Percentiles rank a stretch among this genome's conserved stretches.
These are phyloP conservation scores for Adrianichthys oophorus DNA, from an alignment of 2,797 vertebrate genomes.

Conservation along the genomic window DNA sequence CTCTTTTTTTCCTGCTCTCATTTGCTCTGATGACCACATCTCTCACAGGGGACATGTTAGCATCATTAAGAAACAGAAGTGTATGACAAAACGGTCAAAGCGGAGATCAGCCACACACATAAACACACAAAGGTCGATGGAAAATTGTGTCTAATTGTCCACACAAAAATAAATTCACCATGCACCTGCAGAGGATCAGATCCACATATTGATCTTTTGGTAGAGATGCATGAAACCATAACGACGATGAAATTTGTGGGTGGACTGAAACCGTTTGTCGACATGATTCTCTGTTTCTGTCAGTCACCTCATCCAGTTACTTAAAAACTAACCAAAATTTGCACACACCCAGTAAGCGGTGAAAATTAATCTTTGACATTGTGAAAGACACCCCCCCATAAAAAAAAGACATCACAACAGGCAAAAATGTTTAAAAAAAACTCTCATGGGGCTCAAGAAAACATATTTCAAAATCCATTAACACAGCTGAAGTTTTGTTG, in stretches of 20 bases:
- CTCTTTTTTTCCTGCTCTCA: slow-evolving; percentile 15
- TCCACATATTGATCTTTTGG: neutral
- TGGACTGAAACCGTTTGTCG: neutral
- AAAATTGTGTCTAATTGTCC: too few species aligned
- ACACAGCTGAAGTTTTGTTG: too few species aligned
- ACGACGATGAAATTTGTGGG: neutral
- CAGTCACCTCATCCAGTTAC: too few species aligned
- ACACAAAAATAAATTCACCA: too few species aligned
- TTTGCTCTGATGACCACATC: slow-evolving; percentile 34
- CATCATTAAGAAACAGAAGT: slow-evolving; percentile 28
- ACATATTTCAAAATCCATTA: too few species aligned
- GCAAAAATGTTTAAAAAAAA: too few species aligned
- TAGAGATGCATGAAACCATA: neutral
- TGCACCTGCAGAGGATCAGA: slow-evolving; percentile 26
- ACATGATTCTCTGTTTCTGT: neutral
- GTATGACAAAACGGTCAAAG: neutral
- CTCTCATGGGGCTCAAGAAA: too few species aligned
- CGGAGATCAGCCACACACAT: slow-evolving; percentile 20
- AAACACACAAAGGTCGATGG: neutral
- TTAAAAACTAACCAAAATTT: too few species aligned
- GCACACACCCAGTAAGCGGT: too few species aligned
- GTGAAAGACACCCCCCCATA: too few species aligned
- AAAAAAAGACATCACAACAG: too few species aligned
- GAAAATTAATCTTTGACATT: too few species aligned
- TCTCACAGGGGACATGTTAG: slow-evolving; percentile 29